Base-by-base conservation (phyloP, 2,888 invertebrate genomes). In the Athalia rosae region DNA sequence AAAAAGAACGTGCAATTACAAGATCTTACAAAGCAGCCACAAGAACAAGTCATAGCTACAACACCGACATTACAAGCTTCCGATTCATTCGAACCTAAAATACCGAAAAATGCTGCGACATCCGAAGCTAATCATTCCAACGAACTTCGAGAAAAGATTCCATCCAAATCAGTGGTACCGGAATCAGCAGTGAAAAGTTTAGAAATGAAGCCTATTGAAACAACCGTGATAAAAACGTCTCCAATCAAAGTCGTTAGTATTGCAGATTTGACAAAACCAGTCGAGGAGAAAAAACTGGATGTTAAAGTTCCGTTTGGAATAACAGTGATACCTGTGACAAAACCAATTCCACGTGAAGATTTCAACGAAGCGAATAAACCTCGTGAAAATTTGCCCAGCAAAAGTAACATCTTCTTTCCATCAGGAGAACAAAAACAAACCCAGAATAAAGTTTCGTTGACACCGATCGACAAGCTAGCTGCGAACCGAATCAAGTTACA, bases 391-490 rank as follows among this genome's bases (percentile, higher is more conserved):
- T 58, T 82, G 47, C 45, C 81, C 8, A 71, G 71, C 4, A 84
- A 84, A 76, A 83, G 69, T 59, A 81, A 79, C 47, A 28, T 62
- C 1, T 58, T 78, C 47, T 80, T 56, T 4, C 48, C 53, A 28
- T 47, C n/a, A 73, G 79, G 15, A 28, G 81, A 80, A 15, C 11
- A 71, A 15, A 77, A 47, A 71, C 45, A 81, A 43, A n/a, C 81
- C 9, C 87, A 86, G 63, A 82, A 79, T 15, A 89, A 89, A 79
- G 73, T 86, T 43, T 85, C 89, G 0, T 77, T 87, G 0, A 90
- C 88, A 74, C 88, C 89, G 0, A 89, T 89, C 50, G 88, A 89
- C 79, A 85, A 89, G 77, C 74, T 89, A 7, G 89, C 89, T 4
- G 89, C 87, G 0, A 89, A 89, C 79, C 85, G 88, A 3, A 86